phyloP scores from a whole-genome alignment of 2,797 vertebrate species.

The Pseudochirops cupreus region DNA sequence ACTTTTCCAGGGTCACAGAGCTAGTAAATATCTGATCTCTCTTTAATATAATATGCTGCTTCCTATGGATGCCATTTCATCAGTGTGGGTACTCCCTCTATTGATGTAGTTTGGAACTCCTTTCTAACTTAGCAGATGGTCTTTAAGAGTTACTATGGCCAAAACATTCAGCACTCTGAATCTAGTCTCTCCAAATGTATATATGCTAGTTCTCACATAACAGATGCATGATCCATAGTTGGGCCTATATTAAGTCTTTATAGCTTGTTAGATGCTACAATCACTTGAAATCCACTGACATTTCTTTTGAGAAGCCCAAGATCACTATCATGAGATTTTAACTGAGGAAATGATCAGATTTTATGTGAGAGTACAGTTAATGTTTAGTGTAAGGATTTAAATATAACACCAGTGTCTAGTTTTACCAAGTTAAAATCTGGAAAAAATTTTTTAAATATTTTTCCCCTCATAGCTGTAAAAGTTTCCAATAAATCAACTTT shows the following conservation, averaged over 20 bases:
- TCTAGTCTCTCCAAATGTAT: neutral
- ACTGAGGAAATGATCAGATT: neutral
- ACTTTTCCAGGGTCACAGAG: neutral
- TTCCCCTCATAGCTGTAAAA: slow-evolving; percentile 14
- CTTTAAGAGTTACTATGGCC: neutral
- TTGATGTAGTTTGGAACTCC: neutral
- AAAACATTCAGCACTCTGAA: neutral
- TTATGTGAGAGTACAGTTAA: neutral
- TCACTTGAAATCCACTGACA: neutral
- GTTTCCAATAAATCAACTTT: slow-evolving; percentile 29
- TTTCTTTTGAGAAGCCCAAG: neutral
- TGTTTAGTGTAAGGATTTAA: slow-evolving; percentile 20
- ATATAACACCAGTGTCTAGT: slow-evolving; percentile 6
- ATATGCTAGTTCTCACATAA: neutral
- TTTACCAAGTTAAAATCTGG: slow-evolving; percentile 16
- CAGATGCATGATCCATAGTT: neutral
- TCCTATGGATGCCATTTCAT: neutral
- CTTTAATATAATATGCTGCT: neutral
- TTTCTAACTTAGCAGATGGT: slow-evolving; percentile 2
- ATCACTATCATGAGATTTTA: neutral
- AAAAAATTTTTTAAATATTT: neutral
- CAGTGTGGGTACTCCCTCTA: neutral
- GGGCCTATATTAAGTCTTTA: neutral
- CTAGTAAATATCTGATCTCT: neutral
- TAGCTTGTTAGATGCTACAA: neutral